Evolutionary conservation across 1,140 invertebrate species (phyloP).

Genomic region (Cydia fagiglandana): DNA sequence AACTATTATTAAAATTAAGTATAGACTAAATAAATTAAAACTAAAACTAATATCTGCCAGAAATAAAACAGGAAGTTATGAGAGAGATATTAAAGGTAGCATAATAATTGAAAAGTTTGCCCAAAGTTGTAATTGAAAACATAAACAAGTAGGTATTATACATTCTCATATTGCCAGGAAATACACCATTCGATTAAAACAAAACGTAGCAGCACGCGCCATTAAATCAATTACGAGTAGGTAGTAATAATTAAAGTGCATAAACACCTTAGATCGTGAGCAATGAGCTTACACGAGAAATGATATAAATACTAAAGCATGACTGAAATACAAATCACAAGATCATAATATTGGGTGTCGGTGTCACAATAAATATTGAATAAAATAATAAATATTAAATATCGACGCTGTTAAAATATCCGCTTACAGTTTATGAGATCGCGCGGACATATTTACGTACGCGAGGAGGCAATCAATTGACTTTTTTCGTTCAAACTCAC

Average conservation of each 20-base stretch:
- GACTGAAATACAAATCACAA: constrained; percentile 60
- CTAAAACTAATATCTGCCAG: too few species aligned
- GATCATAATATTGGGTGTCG: constrained; percentile 72
- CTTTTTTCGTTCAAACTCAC: constrained; percentile 66
- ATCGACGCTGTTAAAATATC: constrained; percentile 76
- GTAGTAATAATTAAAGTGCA: constrained; percentile 5
- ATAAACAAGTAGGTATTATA: too few species aligned
- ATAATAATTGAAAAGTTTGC: too few species aligned
- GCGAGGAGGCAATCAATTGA: constrained; percentile 69
- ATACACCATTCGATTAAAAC: not conserved
- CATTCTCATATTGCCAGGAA: too few species aligned
- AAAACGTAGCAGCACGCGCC: not conserved
- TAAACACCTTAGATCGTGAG: constrained; percentile 18
- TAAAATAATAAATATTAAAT: constrained; percentile 70
- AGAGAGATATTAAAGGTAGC: too few species aligned
- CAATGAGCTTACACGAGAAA: constrained; percentile 17
- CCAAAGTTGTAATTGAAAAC: too few species aligned
- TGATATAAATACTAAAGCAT: constrained; percentile 24
- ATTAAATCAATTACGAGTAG: constrained; percentile 1
- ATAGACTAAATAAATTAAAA: too few species aligned
- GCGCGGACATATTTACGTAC: constrained; percentile 72
- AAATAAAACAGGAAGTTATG: too few species aligned
- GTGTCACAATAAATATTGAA: constrained; percentile 77
- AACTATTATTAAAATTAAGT: too few species aligned
- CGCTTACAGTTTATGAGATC: constrained; percentile 76